phyloP scores from a whole-genome alignment of 2,888 invertebrate species.

The Heliconius aoede region DNA sequence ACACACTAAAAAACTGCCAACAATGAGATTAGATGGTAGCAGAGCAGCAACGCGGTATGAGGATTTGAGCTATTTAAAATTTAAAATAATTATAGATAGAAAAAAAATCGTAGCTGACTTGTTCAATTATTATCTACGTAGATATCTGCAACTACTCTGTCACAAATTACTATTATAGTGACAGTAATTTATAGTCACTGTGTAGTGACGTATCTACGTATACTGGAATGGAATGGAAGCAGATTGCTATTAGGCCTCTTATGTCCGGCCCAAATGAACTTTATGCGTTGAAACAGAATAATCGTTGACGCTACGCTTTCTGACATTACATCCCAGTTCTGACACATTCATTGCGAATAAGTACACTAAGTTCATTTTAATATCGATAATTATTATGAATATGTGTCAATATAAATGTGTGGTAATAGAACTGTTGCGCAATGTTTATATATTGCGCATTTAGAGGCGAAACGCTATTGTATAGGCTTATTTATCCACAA shows the following conservation, averaged over 20 bases:
- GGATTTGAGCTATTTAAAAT: too few species aligned
- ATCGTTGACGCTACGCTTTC: constrained; percentile 46
- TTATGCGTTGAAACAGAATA: constrained; percentile 53
- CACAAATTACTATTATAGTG: constrained; percentile 45
- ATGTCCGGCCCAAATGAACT: constrained; percentile 53
- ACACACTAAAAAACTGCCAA: too few species aligned
- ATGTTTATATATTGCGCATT: not conserved
- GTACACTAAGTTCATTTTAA: not conserved
- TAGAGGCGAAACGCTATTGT: not conserved
- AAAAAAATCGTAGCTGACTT: too few species aligned
- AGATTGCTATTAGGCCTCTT: constrained; percentile 52
- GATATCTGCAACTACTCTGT: constrained; percentile 1
- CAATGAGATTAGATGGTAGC: too few species aligned
- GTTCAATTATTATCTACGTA: not conserved
- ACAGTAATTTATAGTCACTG: constrained; percentile 49
- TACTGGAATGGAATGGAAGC: constrained; percentile 52
- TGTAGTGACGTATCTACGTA: constrained; percentile 47
- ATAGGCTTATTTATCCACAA: not conserved
- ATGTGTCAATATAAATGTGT: not conserved
- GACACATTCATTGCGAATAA: constrained; percentile 24
- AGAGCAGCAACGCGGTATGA: too few species aligned
- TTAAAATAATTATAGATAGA: too few species aligned
- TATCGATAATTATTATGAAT: not conserved
- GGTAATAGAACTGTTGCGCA: not conserved
- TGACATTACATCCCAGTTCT: constrained; percentile 30